A percentile compares a stretch with the other conserved stretches of the same genome.
These are phyloP conservation scores for Podabrus alpinus DNA, from an alignment of 2,888 invertebrate species.

Conservation along the genomic window DNA sequence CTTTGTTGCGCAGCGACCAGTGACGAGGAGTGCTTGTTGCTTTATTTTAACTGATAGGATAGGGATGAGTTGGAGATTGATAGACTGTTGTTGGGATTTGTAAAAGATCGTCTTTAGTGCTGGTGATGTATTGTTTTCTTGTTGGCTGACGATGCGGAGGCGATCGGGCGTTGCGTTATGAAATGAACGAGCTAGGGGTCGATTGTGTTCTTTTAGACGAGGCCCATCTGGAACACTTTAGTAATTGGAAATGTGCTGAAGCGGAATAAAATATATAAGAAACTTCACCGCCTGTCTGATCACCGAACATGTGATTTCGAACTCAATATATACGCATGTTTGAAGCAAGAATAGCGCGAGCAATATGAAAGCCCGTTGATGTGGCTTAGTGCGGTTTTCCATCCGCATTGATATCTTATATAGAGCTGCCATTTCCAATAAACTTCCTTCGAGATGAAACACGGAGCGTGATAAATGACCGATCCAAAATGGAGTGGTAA, in stretches of 20 bases:
- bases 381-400: slow-evolving; percentile 24
- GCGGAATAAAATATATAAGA: slow-evolving; percentile 53
- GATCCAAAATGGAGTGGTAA: slow-evolving; percentile 33
- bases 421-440: slow-evolving; percentile 29
- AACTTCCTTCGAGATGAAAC: slow-evolving; percentile 23
- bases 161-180: slow-evolving; percentile 39
- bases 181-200: slow-evolving; percentile 46
- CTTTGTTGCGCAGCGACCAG: slow-evolving; percentile 35
- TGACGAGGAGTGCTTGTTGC: slow-evolving; percentile 36
- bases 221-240: slow-evolving; percentile 46
- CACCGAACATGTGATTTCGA: slow-evolving; percentile 38
- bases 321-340: slow-evolving; percentile 29
- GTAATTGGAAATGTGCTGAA: slow-evolving; percentile 53
- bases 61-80: slow-evolving; percentile 30
- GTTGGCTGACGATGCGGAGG: slow-evolving; percentile 33
- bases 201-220: slow-evolving; percentile 34
- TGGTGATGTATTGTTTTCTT: slow-evolving; percentile 38
- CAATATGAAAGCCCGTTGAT: slow-evolving; percentile 27
- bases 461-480: slow-evolving; percentile 39
- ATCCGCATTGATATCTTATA: slow-evolving; percentile 24
- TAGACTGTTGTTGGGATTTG: slow-evolving; percentile 35
- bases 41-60: slow-evolving; percentile 24
- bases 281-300: slow-evolving; percentile 48
- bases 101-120: slow-evolving; percentile 24
- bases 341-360: slow-evolving; percentile 10